A percentile compares a stretch with the other conserved stretches of the same genome.
These are phyloP conservation scores for Pelmatolapia mariae DNA, from an alignment of 2,113 vertebrate species.

Conservation along the genomic window DNA sequence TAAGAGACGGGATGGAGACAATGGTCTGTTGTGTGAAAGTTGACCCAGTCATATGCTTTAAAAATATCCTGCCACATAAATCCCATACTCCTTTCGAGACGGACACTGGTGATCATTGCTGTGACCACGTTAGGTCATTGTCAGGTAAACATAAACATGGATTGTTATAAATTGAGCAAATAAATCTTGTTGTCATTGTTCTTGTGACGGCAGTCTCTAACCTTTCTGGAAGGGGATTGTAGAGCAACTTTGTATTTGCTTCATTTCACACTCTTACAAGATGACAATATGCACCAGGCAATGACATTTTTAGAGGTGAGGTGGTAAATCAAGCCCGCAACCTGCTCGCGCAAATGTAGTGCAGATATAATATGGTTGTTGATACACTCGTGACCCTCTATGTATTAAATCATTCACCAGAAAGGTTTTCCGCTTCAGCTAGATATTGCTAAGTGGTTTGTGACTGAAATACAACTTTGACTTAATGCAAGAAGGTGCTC, in stretches of 20 bases:
- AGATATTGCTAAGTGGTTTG: conserved; percentile 10
- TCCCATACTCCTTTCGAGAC: neutral
- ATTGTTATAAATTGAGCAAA: neutral
- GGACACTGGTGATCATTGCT: neutral
- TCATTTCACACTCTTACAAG: conserved; percentile 11
- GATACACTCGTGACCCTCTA: neutral
- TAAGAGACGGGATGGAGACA: neutral
- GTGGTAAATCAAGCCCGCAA: neutral
- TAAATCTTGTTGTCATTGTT: neutral
- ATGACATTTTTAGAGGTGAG: conserved; percentile 35
- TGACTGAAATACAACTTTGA: neutral
- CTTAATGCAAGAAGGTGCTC: neutral
- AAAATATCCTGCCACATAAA: neutral
- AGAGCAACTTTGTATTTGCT: neutral
- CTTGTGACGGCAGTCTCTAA: neutral
- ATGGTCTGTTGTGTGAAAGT: neutral
- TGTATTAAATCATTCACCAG: conserved; percentile 17
- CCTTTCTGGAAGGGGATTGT: neutral
- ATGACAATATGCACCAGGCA: neutral
- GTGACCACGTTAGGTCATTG: neutral
- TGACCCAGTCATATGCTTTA: neutral
- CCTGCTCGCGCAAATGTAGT: conserved; percentile 1
- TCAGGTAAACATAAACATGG: neutral
- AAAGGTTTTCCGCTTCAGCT: neutral
- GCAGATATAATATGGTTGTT: neutral